A percentile compares a stretch with the other conserved stretches of the same genome.
Evolutionary conservation across 2,797 vertebrate species (phyloP).

Genomic region (Sebastes iracundus): DNA sequence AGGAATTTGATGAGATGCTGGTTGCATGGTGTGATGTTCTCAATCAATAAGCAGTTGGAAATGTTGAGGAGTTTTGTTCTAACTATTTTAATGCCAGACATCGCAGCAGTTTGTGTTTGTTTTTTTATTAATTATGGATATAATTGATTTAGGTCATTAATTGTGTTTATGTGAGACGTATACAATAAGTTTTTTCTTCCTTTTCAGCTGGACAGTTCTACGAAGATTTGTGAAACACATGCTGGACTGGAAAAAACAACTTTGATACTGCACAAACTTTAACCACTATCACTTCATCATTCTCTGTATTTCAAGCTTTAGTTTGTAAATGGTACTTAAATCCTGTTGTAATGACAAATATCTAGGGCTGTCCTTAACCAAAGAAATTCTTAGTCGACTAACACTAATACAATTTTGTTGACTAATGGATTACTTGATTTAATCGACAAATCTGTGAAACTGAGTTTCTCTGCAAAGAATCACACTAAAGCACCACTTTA

Average conservation of each 20-base stretch:
- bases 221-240: constrained; percentile 64
- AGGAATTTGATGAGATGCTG: background rate
- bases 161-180: background rate
- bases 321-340: constrained; percentile 2
- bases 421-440: too few relatives aligned
- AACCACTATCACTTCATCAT: constrained; percentile 16
- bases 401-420: too few relatives aligned
- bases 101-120: background rate
- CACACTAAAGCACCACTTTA: too few relatives aligned
- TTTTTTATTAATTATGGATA: background rate
- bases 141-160: background rate
- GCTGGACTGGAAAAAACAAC: constrained; percentile 15
- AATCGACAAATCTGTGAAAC: background rate
- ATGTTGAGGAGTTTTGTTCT: background rate
- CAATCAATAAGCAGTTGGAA: background rate
- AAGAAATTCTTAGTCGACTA: too few relatives aligned
- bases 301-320: constrained; percentile 31
- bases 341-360: constrained; percentile 4
- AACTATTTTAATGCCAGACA: background rate
- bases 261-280: background rate
- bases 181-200: background rate
- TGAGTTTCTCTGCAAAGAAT: background rate
- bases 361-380: background rate
- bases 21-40: background rate
- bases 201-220: constrained; percentile 61